These are phyloP conservation scores for Myiotriccus ornatus DNA, from an alignment of 2,797 vertebrate species.

Conservation along the genomic window DNA sequence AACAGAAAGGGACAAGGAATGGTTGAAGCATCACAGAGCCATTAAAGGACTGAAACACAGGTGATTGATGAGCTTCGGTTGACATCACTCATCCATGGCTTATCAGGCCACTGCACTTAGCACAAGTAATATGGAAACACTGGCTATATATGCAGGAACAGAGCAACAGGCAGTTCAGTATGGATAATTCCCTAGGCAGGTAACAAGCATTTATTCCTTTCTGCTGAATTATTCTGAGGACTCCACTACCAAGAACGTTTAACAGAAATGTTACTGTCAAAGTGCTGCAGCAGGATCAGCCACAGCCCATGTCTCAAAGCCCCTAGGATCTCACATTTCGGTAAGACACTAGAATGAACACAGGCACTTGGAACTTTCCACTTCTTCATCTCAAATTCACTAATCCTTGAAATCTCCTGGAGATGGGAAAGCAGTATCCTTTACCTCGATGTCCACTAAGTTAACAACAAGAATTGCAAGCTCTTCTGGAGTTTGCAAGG, in stretches of 20 bases:
- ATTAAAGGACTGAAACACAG: not conserved
- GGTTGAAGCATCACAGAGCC: not conserved
- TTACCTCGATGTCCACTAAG: not conserved
- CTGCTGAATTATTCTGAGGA: not conserved
- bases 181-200: not conserved
- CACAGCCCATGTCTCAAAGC: not conserved
- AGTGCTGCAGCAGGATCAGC: not conserved
- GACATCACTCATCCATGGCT: not conserved
- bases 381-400: not conserved
- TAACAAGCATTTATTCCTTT: not conserved
- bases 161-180: not conserved
- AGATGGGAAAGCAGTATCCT: not conserved
- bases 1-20: not conserved
- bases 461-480: not conserved
- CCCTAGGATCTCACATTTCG: not conserved
- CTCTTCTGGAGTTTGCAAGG: not conserved
- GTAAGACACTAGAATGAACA: not conserved
- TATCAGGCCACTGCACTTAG: not conserved
- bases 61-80: not conserved
- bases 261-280: not conserved
- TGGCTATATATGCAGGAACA: not conserved
- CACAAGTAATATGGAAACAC: not conserved
- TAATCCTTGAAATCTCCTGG: not conserved
- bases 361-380: not conserved
- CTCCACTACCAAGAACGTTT: not conserved